A percentile compares a stretch with the other conserved stretches of the same genome.
Evolutionary conservation across 2,797 vertebrate species (phyloP).

Genomic region (Rhinichthys osculus): DNA sequence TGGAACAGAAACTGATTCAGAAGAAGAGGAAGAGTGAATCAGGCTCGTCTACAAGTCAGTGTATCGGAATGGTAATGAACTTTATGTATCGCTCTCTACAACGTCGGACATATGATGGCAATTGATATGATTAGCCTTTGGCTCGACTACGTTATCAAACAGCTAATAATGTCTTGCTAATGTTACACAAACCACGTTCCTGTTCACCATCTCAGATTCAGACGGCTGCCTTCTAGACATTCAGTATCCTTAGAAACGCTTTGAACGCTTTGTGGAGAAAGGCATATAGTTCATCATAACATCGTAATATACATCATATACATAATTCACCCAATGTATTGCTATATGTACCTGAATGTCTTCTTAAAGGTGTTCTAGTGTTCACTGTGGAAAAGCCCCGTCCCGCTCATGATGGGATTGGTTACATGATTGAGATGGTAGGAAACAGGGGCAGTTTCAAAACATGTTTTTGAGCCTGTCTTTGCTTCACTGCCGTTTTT

Average conservation of each 20-base stretch:
- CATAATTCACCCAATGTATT: too few species aligned
- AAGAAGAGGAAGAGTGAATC: too few species aligned
- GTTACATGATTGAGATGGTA: neutral
- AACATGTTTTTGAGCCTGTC: too few species aligned
- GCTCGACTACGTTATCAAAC: neutral
- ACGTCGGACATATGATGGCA: neutral
- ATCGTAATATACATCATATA: neutral
- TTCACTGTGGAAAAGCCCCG: neutral
- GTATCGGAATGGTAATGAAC: too few species aligned
- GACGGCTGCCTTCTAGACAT: neutral
- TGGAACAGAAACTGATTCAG: neutral
- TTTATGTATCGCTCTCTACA: neutral
- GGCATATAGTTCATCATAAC: too few species aligned
- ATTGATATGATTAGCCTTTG: neutral
- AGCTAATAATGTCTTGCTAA: neutral
- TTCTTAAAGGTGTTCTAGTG: too few species aligned
- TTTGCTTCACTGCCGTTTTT: too few species aligned
- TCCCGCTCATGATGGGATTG: too few species aligned
- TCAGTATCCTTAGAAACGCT: neutral
- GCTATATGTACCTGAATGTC: too few species aligned
- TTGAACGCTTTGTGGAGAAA: neutral
- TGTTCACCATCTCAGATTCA: neutral
- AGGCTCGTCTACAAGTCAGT: too few species aligned
- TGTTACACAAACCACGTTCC: neutral
- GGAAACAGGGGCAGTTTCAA: neutral